These are phyloP conservation scores for Choloepus didactylus DNA, from an alignment of 2,797 vertebrate genomes.

Conservation along the genomic window DNA sequence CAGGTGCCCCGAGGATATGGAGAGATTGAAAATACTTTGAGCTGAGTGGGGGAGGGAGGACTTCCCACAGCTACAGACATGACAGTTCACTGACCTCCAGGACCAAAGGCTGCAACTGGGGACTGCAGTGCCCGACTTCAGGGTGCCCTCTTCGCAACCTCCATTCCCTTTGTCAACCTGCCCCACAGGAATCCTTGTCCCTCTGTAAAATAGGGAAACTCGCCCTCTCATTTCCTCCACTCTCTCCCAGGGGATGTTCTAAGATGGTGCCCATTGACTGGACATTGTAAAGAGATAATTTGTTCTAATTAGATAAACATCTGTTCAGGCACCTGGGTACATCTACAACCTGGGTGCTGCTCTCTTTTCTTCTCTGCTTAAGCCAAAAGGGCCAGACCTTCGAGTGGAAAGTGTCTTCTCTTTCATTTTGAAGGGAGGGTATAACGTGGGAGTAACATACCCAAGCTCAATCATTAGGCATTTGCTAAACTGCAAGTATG, in stretches of 20 bases:
- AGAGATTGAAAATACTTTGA: not conserved
- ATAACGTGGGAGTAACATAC: not conserved
- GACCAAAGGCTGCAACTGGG: not conserved
- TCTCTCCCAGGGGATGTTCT: not conserved
- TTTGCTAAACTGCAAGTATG: not conserved
- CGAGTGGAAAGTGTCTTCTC: not conserved
- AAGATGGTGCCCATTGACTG: not conserved
- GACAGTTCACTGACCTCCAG: too few relatives aligned
- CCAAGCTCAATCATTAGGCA: too few relatives aligned
- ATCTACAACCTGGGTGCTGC: not conserved
- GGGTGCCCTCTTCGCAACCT: too few relatives aligned
- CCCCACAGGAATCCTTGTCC: too few relatives aligned
- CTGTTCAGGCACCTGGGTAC: not conserved
- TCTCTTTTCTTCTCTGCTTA: not conserved
- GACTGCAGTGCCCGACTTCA: accelerated
- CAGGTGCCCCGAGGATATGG: not conserved
- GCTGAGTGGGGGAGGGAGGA: too few relatives aligned
- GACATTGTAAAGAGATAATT: not conserved
- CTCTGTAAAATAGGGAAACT: not conserved
- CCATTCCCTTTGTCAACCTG: not conserved
- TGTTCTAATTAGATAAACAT: not conserved
- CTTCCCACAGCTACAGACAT: not conserved
- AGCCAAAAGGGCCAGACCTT: not conserved
- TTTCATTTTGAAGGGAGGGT: not conserved
- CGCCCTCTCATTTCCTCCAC: not conserved